Evolutionary conservation across 2,797 vertebrate species (phyloP).

Genomic region (Fistularia commersonii): DNA sequence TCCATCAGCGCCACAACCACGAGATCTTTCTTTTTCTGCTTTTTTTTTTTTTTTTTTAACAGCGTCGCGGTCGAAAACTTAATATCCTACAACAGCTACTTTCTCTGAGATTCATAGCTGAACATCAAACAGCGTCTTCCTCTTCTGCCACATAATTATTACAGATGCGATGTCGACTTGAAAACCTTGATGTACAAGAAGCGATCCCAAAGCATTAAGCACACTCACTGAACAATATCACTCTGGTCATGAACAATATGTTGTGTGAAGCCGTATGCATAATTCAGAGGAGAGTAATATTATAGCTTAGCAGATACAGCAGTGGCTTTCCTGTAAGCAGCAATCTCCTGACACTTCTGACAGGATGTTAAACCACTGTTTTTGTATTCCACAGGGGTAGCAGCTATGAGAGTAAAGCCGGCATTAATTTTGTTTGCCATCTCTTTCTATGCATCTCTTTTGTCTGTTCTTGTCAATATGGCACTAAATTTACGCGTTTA

Average conservation of each 20-base stretch:
- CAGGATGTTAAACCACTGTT: constrained; percentile 50
- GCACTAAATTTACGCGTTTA: constrained; percentile 31
- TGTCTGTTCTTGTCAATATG: constrained; percentile 38
- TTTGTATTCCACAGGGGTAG: constrained; percentile 52
- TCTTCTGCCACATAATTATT: constrained; percentile 16
- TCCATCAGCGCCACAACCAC: no score
- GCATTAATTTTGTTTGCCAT: constrained; percentile 59
- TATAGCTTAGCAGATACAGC: constrained; percentile 50
- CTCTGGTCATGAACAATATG: constrained; percentile 49
- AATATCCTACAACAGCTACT: no score
- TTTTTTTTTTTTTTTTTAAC: no score
- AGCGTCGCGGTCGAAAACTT: no score
- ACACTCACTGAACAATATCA: constrained; percentile 47
- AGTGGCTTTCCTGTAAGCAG: constrained; percentile 43
- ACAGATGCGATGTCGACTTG: constrained; percentile 37
- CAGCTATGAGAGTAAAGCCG: constrained; percentile 44
- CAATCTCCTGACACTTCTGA: constrained; percentile 60
- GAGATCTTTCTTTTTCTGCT: no score
- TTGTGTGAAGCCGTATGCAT: constrained; percentile 53
- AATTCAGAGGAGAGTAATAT: constrained; percentile 57
- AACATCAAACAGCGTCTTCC: constrained; percentile 19
- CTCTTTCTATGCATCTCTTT: constrained; percentile 49
- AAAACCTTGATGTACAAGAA: constrained; percentile 33
- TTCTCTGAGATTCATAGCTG: background rate
- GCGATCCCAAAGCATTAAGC: constrained; percentile 40